phyloP scores from a whole-genome alignment of 2,113 vertebrate genomes.

The Oryzias melastigma region DNA sequence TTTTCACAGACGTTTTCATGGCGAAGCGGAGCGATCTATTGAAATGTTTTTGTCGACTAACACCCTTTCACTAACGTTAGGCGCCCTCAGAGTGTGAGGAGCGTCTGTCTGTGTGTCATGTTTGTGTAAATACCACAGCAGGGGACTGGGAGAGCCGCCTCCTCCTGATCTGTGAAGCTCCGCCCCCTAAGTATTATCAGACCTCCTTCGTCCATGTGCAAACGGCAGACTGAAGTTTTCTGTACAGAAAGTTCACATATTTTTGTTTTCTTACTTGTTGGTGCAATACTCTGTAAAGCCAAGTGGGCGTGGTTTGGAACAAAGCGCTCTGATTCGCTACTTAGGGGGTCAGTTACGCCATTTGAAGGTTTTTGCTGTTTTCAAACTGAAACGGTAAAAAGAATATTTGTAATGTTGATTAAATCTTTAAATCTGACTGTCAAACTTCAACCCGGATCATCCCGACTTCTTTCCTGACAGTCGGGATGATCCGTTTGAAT shows the following conservation, averaged over 20 bases:
- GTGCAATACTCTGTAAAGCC: conserved; percentile 42
- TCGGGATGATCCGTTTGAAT: too few relatives aligned
- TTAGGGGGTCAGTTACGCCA: conserved; percentile 42
- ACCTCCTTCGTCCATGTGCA: conserved; percentile 64
- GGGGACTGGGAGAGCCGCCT: conserved; percentile 12
- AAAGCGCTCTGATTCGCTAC: conserved; percentile 21
- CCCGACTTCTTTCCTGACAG: too few relatives aligned
- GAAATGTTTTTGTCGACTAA: conserved; percentile 64
- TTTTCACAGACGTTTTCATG: conserved; percentile 65
- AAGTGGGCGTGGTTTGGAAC: neutral
- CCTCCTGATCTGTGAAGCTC: conserved; percentile 20
- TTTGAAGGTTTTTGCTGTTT: neutral
- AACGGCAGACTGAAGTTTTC: conserved; percentile 60
- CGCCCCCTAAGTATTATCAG: conserved; percentile 50
- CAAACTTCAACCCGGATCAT: too few relatives aligned
- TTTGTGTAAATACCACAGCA: conserved; percentile 40
- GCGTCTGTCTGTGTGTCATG: conserved; percentile 39
- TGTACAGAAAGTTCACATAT: conserved; percentile 49
- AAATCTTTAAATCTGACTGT: too few relatives aligned
- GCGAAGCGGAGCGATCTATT: conserved; percentile 40
- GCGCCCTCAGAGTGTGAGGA: conserved; percentile 70
- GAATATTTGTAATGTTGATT: too few relatives aligned
- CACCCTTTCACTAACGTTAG: conserved; percentile 68
- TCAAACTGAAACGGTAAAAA: neutral
- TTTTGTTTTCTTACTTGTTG: conserved; percentile 23